These are phyloP conservation scores for Stylophora pistillata DNA, from an alignment of 64 coral and sea anemone species.

Conservation along the genomic window DNA sequence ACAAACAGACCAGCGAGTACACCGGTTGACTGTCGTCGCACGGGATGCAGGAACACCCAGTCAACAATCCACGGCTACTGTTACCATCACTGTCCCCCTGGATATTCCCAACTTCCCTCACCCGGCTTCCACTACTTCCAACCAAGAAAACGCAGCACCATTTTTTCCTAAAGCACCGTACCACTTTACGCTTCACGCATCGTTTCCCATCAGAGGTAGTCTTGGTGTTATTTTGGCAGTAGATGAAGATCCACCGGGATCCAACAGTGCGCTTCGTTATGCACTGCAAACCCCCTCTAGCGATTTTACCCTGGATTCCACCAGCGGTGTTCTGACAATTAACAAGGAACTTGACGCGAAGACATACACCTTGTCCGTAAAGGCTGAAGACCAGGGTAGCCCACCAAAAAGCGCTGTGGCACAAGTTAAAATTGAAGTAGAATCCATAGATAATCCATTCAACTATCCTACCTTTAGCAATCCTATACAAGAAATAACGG, in stretches of 20 bases:
- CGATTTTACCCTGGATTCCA: neutral
- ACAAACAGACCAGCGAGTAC: constrained; percentile 48
- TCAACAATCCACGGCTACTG: constrained; percentile 18
- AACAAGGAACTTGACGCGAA: neutral
- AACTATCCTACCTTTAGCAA: constrained; percentile 35
- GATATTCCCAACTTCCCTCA: constrained; percentile 63
- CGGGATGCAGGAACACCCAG: constrained; percentile 59
- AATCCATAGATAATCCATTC: constrained; percentile 32
- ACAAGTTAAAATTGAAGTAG: constrained; percentile 36
- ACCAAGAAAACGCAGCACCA: constrained; percentile 23
- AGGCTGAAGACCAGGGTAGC: constrained; percentile 49
- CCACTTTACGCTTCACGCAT: constrained; percentile 39
- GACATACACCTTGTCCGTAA: constrained; percentile 20
- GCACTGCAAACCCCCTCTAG: constrained; percentile 1
- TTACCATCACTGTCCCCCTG: constrained; percentile 52
- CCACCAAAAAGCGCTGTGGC: neutral
- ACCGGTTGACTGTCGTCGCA: constrained; percentile 61
- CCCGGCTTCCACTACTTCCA: neutral
- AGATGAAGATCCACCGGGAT: constrained; percentile 49
- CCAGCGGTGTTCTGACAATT: constrained; percentile 28
- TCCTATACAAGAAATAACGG: constrained; percentile 12
- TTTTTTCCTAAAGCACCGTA: constrained; percentile 54
- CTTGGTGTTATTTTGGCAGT: constrained; percentile 35
- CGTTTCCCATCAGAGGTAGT: constrained; percentile 63
- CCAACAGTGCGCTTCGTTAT: constrained; percentile 38